Percentiles rank a stretch among this genome's conserved stretches.
phyloP scores from a whole-genome alignment of 2,888 invertebrate genomes.

The Andricus curvator region DNA sequence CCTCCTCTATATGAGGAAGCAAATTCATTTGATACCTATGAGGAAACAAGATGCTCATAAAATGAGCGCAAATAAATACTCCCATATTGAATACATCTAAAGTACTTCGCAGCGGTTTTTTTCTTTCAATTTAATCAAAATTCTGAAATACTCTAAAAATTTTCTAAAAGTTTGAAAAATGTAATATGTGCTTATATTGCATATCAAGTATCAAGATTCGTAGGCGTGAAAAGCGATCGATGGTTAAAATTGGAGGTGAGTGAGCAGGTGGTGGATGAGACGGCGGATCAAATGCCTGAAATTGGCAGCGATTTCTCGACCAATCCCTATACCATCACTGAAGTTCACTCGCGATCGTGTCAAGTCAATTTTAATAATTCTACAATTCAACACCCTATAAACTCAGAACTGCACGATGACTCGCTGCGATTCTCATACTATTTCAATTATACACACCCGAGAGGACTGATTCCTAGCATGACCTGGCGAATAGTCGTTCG shows the following conservation, averaged over 20 bases:
- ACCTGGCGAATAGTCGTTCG: conserved; percentile 59
- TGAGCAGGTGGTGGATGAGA: conserved; percentile 70
- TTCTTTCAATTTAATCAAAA: background rate
- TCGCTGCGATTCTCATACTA: conserved; percentile 62
- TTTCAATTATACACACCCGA: conserved; percentile 66
- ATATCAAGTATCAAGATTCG: conserved; percentile 3
- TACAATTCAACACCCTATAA: conserved; percentile 54
- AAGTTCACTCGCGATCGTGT: conserved; percentile 44
- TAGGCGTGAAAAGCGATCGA: conserved; percentile 23
- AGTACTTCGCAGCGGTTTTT: too few species aligned
- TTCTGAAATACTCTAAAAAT: background rate
- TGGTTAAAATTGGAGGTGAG: background rate
- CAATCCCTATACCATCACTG: conserved; percentile 40
- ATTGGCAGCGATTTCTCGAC: conserved; percentile 70
- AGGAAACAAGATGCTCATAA: too few species aligned
- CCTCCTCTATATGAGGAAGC: too few species aligned
- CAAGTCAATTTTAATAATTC: conserved; percentile 72
- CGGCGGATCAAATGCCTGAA: conserved; percentile 66
- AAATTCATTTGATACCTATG: too few species aligned
- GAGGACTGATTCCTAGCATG: conserved; percentile 59
- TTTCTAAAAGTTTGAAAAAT: background rate
- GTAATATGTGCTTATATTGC: background rate
- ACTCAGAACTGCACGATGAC: conserved; percentile 62
- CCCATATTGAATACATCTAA: too few species aligned
- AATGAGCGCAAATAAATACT: too few species aligned